Evolutionary conservation across 2,888 invertebrate genomes (phyloP), one percentile per base, ranked within the genome.

Genomic region (Pocota personata): DNA sequence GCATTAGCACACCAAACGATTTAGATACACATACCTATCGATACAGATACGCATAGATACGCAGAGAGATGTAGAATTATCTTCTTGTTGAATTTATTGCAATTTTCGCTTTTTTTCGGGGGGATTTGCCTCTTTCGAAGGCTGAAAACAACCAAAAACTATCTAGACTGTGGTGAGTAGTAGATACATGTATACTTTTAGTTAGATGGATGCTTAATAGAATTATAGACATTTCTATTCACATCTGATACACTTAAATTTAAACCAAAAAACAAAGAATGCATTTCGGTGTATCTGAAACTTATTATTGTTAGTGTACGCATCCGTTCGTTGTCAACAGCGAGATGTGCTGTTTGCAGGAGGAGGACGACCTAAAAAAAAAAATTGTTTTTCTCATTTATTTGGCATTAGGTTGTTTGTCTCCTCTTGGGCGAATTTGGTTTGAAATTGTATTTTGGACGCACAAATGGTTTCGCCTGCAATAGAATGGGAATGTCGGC

Each of bases 151-250:
- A 72, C 48, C 57, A 14, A 72, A 78, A 78, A 72, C 66, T 64
- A 69, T 62, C 82, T 64, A 62, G 57, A 46, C 46, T 64, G 40
- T 46, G 52, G 10, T 7, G n/a, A 40, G 40, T 24, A 48, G 21
- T 24, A 50, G 35, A 76, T 58, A 50, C 57, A 80, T 73, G 27
- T 30, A 58, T 40, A 69, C 52, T 52, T 66, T 73, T 50, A 4
- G 52, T 21, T 60, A 58, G 66, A 73, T 77, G 73, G 58, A 76
- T 73, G 64, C 71, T 80, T 79, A 79, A 84, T 84, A 84, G 84
- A 84, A 84, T 75, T 84, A 84, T 84, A 84, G 84, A 71, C 75
- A 57, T 75, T 83, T 83, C 77, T 78, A 80, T 84, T 76, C 80
- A 71, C 80, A 84, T 75, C 75, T 57, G 79, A 76, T 71, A 71